These are phyloP conservation scores for Hyperoodon ampullatus DNA, from an alignment of 2,113 vertebrate genomes.

Conservation along the genomic window DNA sequence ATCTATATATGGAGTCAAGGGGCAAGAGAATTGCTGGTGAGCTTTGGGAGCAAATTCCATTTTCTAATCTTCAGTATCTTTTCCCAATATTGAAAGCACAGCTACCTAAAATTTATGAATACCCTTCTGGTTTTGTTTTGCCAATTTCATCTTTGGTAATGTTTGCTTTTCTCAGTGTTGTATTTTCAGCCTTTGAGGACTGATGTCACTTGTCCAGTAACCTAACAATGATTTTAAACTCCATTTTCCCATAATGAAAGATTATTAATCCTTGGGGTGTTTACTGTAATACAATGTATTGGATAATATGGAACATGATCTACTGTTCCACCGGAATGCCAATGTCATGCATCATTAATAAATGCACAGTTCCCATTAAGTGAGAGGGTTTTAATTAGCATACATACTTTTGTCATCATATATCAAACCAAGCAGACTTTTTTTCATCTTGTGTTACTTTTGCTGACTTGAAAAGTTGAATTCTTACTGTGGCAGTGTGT, in stretches of 20 bases:
- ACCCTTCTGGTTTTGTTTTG: slow-evolving; percentile 44
- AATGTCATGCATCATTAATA: slow-evolving; percentile 76
- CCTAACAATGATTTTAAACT: slow-evolving; percentile 62
- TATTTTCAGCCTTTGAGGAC: slow-evolving; percentile 36
- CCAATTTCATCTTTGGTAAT: slow-evolving; percentile 17
- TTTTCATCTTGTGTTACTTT: slow-evolving; percentile 60
- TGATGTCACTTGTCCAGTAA: slow-evolving; percentile 62
- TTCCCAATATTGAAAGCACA: slow-evolving; percentile 13
- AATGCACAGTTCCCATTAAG: slow-evolving; percentile 73
- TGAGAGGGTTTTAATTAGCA: slow-evolving; percentile 76
- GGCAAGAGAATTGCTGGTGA: not conserved
- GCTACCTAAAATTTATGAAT: slow-evolving; percentile 58
- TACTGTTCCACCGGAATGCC: slow-evolving; percentile 61
- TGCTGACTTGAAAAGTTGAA: slow-evolving; percentile 59
- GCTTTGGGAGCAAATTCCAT: slow-evolving; percentile 36
- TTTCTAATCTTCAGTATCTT: slow-evolving; percentile 26
- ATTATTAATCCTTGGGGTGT: slow-evolving; percentile 66
- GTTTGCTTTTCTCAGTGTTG: slow-evolving; percentile 34
- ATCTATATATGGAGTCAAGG: not conserved
- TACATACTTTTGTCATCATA: slow-evolving; percentile 70
- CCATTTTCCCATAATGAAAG: slow-evolving; percentile 61
- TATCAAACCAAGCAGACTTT: slow-evolving; percentile 59
- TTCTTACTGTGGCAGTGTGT: slow-evolving; percentile 35
- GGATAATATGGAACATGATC: slow-evolving; percentile 65
- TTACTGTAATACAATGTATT: slow-evolving; percentile 62